phyloP scores from a whole-genome alignment of 2,888 invertebrate species.

The Drepana falcataria region DNA sequence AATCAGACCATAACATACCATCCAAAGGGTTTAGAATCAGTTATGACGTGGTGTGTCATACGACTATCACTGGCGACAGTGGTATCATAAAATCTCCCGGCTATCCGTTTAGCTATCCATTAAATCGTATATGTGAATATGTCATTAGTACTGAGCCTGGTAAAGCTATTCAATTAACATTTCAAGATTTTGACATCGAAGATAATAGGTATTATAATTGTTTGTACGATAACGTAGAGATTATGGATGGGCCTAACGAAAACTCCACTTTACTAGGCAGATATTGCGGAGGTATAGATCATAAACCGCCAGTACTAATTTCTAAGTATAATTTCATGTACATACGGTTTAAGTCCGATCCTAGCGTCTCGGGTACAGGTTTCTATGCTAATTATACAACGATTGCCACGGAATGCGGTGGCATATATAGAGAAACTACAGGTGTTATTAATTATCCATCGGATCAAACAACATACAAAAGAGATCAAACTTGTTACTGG shows the following conservation, averaged over 20 bases:
- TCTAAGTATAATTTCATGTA: constrained; percentile 87
- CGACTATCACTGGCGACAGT: constrained; percentile 68
- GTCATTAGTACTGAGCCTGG: constrained; percentile 81
- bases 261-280: constrained; percentile 82
- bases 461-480: constrained; percentile 41
- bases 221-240: constrained; percentile 69
- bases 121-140: constrained; percentile 82
- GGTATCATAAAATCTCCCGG: constrained; percentile 85
- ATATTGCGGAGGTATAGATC: constrained; percentile 80
- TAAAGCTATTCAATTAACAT: constrained; percentile 81
- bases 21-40: constrained; percentile 51
- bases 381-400: constrained; percentile 87
- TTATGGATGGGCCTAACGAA: constrained; percentile 83
- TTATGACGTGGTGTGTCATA: constrained; percentile 55
- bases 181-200: constrained; percentile 84
- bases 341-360: constrained; percentile 82
- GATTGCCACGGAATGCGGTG: constrained; percentile 85
- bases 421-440: constrained; percentile 79
- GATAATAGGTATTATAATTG: constrained; percentile 49
- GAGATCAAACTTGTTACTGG: constrained; percentile 84
- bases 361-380: constrained; percentile 79
- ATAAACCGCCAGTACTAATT: constrained; percentile 76
- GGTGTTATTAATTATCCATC: constrained; percentile 83
- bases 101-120: constrained; percentile 85
- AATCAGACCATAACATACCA: constrained; percentile 47